Conservation (phyloP, 64 coral and sea anemone species). For the Cladopsammia gracilis region DNA sequence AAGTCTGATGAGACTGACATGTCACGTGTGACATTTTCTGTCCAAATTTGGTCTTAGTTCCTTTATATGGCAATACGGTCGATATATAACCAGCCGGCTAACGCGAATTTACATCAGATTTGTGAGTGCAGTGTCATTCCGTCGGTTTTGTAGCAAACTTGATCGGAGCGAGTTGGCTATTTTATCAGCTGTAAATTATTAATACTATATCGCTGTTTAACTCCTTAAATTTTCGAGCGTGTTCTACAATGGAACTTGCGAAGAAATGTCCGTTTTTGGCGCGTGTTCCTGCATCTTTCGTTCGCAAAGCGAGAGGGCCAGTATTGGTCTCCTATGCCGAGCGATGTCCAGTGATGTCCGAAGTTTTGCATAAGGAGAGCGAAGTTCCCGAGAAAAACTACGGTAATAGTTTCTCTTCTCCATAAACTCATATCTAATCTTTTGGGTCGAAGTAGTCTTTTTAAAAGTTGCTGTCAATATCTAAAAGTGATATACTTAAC, state of each 20-base stretch:
- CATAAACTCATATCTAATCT: not conserved
- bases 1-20: too few species aligned
- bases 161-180: not conserved
- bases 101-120: not conserved
- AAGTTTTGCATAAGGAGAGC: constrained; percentile 69
- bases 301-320: constrained; percentile 82
- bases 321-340: constrained; percentile 91
- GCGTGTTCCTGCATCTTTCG: constrained; percentile 85
- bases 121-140: constrained; percentile 58
- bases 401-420: constrained; percentile 17
- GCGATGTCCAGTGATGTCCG: constrained; percentile 89
- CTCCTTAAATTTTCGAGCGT: not conserved
- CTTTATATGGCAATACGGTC: not conserved
- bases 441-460: not conserved
- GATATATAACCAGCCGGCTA: not conserved
- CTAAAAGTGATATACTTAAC: too few species aligned
- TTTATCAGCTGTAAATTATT: not conserved
- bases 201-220: not conserved
- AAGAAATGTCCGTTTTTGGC: constrained; percentile 95
- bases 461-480: not conserved
- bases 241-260: constrained; percentile 85
- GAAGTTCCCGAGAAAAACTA: constrained; percentile 62
- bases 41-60: constrained; percentile 5
- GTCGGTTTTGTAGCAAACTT: too few species aligned
- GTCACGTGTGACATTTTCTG: not conserved